Percentiles rank a stretch among this genome's conserved stretches.
Evolutionary conservation across 2,888 invertebrate genomes (phyloP).

Genomic region (Epinotia bilunana): DNA sequence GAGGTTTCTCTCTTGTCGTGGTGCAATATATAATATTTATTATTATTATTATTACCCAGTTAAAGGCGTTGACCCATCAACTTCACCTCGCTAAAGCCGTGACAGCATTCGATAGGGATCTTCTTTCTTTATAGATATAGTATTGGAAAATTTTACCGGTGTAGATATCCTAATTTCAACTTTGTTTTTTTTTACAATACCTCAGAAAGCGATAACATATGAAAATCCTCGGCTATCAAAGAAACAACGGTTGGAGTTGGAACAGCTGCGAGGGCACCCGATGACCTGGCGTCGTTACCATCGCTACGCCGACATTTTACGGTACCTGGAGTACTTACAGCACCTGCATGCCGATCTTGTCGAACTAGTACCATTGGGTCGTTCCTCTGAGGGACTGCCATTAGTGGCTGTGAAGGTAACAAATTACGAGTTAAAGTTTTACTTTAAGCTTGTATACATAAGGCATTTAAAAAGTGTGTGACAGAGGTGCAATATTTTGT

Average conservation of each 20-base stretch:
- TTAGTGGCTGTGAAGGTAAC: conserved; percentile 89
- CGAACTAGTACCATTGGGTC: conserved; percentile 88
- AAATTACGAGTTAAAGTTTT: neutral
- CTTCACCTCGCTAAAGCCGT: no score
- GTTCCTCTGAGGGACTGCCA: conserved; percentile 89
- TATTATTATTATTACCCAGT: no score
- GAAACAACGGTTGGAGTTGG: conserved; percentile 84
- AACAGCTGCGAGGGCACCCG: conserved; percentile 84
- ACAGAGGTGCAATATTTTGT: neutral
- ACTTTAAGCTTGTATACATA: no score
- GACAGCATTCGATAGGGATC: no score
- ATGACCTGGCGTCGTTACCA: conserved; percentile 90
- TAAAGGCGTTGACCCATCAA: no score
- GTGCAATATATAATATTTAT: no score
- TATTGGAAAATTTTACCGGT: neutral
- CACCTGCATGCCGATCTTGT: conserved; percentile 86
- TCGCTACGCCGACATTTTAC: conserved; percentile 87
- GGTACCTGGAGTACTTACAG: conserved; percentile 88
- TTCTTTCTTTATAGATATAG: neutral
- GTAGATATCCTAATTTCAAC: no score
- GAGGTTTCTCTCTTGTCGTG: no score
- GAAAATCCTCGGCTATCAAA: conserved; percentile 87
- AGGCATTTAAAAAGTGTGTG: no score
- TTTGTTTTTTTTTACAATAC: conserved; percentile 32
- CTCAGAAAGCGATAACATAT: conserved; percentile 86